A percentile compares a stretch with the other conserved stretches of the same genome.
Conservation (phyloP, 2,797 vertebrate genomes). For the Astyanax mexicanus region DNA sequence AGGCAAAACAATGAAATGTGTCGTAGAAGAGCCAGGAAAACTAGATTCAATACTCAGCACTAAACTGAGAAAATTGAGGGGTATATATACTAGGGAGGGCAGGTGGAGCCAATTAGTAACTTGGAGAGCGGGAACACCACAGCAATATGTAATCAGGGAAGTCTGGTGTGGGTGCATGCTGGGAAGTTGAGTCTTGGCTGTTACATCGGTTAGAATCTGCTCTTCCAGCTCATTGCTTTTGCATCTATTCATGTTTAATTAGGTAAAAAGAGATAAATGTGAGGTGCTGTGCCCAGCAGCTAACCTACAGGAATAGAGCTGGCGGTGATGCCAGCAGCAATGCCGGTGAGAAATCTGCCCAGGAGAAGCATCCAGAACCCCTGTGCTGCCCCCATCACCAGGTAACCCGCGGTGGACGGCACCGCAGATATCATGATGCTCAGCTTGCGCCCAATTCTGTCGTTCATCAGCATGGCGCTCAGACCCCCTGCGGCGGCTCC, state of each 20-base stretch:
- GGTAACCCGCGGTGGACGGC: slow-evolving; percentile 83
- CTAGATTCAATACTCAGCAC: too few relatives aligned
- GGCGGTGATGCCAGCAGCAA: slow-evolving; percentile 88
- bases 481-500: slow-evolving; percentile 87
- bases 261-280: background rate
- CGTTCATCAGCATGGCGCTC: slow-evolving; percentile 90
- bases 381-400: slow-evolving; percentile 84
- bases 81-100: too few relatives aligned
- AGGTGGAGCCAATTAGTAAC: too few relatives aligned
- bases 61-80: too few relatives aligned
- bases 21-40: too few relatives aligned
- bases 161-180: too few relatives aligned
- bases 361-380: slow-evolving; percentile 86
- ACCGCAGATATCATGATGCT: slow-evolving; percentile 92
- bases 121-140: too few relatives aligned
- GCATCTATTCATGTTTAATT: background rate
- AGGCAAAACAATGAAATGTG: too few relatives aligned
- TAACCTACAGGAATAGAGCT: slow-evolving; percentile 92
- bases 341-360: slow-evolving; percentile 88
- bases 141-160: too few relatives aligned
- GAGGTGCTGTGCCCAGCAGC: slow-evolving; percentile 8
- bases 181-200: too few relatives aligned
- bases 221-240: background rate
- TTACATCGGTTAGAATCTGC: background rate
- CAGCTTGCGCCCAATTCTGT: slow-evolving; percentile 89